Percentiles rank a stretch among this genome's conserved stretches.
Evolutionary conservation across 1,140 invertebrate species (phyloP).

Genomic region (Vanessa tameamea): DNA sequence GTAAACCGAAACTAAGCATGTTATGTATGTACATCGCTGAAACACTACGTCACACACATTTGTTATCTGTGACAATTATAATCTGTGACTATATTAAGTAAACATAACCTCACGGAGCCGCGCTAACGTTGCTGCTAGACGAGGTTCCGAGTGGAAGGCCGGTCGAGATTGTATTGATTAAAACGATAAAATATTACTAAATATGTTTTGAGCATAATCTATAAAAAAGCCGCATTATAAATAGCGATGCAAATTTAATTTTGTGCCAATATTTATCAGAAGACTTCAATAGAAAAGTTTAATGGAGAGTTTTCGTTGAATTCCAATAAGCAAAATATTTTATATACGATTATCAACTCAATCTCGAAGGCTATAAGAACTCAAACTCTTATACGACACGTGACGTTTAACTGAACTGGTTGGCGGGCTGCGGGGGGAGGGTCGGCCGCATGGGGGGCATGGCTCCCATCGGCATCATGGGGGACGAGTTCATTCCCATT

Average conservation of each 20-base stretch:
- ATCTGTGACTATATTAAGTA: conserved; percentile 10
- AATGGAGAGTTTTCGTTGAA: too few relatives aligned
- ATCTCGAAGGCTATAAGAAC: conserved; percentile 11
- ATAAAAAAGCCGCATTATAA: background rate
- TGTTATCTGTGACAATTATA: conserved; percentile 15
- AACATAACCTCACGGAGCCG: background rate
- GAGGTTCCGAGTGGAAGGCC: background rate
- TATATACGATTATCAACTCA: conserved; percentile 6
- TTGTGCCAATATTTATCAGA: conserved; percentile 3
- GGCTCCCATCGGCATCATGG: conserved; percentile 63
- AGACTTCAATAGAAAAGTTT: too few relatives aligned
- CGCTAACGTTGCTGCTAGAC: background rate
- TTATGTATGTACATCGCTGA: conserved; percentile 30
- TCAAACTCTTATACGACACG: conserved; percentile 18
- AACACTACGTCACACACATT: background rate
- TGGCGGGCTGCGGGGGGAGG: conserved; percentile 64
- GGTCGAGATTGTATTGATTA: conserved; percentile 22
- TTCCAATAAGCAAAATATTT: background rate
- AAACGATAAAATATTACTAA: background rate
- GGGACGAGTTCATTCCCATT: conserved; percentile 67
- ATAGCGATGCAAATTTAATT: background rate
- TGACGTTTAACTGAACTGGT: conserved; percentile 71
- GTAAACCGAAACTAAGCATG: conserved; percentile 23
- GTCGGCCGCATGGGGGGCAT: conserved; percentile 64
- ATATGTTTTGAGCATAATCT: background rate